phyloP scores from a whole-genome alignment of 2,888 invertebrate species.

The Stratiomys singularior region DNA sequence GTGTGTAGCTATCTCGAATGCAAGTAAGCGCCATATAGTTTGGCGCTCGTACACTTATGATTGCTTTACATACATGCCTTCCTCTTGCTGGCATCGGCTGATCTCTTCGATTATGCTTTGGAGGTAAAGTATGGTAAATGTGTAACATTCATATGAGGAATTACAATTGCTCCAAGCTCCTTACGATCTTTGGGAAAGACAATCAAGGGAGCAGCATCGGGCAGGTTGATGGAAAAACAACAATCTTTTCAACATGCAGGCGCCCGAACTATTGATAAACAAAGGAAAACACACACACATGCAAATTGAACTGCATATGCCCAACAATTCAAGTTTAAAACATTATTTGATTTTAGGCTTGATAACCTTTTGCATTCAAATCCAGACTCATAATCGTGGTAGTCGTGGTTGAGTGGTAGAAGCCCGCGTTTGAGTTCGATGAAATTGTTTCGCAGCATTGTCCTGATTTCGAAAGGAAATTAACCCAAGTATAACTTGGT shows the following conservation, averaged over 20 bases:
- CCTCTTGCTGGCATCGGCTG: neutral
- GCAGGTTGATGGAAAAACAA: constrained; percentile 7
- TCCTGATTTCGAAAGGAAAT: no score
- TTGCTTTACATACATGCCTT: neutral
- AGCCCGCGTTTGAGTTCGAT: no score
- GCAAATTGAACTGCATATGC: constrained; percentile 31
- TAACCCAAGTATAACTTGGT: no score
- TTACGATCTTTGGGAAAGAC: constrained; percentile 2
- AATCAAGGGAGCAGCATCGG: constrained; percentile 40
- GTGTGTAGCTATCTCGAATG: no score
- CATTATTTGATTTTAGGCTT: constrained; percentile 61
- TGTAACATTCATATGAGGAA: neutral
- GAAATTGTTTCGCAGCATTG: no score
- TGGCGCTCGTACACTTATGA: neutral
- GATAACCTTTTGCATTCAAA: constrained; percentile 59
- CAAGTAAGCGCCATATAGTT: neutral
- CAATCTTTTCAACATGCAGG: neutral
- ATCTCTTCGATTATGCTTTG: constrained; percentile 21
- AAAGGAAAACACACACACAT: constrained; percentile 47
- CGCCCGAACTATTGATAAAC: constrained; percentile 18
- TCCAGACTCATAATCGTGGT: constrained; percentile 40
- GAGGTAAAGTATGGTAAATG: neutral
- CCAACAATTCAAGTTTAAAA: constrained; percentile 59
- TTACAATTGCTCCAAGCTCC: neutral
- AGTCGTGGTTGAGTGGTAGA: no score